Percentiles rank a stretch among this genome's conserved stretches.
These are phyloP conservation scores for Drosophila miranda DNA, from an alignment of 1,140 invertebrate genomes.

Conservation along the genomic window DNA sequence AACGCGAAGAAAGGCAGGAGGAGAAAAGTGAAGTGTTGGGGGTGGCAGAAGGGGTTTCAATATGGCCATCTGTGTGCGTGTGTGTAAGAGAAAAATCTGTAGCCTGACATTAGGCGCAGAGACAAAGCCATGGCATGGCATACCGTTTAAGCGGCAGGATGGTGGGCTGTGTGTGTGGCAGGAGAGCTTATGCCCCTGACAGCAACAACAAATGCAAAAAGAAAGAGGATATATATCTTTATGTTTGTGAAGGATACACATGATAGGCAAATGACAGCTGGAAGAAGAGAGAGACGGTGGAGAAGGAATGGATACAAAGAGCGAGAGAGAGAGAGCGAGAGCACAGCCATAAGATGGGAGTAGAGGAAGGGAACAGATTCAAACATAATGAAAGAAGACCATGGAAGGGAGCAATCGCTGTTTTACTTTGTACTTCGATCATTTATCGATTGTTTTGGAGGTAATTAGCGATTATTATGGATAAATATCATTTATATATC, in stretches of 20 bases:
- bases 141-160: too few species aligned
- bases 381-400: too few species aligned
- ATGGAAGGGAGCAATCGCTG: too few species aligned
- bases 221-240: not conserved
- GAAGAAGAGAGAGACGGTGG: too few species aligned
- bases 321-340: not conserved
- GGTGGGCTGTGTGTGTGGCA: constrained; percentile 14
- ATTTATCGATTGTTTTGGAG: too few species aligned
- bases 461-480: too few species aligned
- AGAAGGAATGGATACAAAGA: too few species aligned
- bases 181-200: constrained; percentile 34
- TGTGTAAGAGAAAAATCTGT: constrained; percentile 25
- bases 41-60: constrained; percentile 7
- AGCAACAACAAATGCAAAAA: constrained; percentile 21
- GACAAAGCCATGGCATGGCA: constrained; percentile 10
- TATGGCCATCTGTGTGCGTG: constrained; percentile 17
- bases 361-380: too few species aligned
- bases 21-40: not conserved
- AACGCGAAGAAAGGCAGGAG: constrained; percentile 1
- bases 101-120: constrained; percentile 53
- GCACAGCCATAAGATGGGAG: not conserved
- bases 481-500: too few species aligned
- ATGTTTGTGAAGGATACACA: too few species aligned
- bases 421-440: too few species aligned
- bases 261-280: too few species aligned